These are phyloP conservation scores for Catocala sponsa DNA, from an alignment of 2,888 invertebrate species.

Conservation along the genomic window DNA sequence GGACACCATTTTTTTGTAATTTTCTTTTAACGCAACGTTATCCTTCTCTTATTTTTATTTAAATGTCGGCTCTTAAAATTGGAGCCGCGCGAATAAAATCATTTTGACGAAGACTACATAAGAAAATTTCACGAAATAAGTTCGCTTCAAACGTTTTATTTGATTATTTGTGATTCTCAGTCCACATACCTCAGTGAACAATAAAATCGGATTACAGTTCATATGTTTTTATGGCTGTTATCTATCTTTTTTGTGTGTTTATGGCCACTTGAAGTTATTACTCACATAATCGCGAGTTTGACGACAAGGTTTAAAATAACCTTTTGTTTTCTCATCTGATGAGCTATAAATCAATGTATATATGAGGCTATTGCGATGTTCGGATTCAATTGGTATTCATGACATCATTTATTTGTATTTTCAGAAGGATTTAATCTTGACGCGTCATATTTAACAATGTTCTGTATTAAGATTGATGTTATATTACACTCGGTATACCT, in stretches of 20 bases:
- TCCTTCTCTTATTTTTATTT: conserved; percentile 40
- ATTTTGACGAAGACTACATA: conserved; percentile 41
- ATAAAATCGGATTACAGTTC: conserved; percentile 62
- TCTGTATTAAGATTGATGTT: conserved; percentile 40
- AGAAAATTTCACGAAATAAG: conserved; percentile 37
- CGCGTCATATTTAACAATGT: conserved; percentile 28
- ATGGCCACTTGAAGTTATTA: too few species aligned
- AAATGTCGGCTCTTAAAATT: conserved; percentile 41
- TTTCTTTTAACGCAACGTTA: conserved; percentile 32
- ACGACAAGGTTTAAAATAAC: too few species aligned
- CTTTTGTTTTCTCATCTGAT: conserved; percentile 24
- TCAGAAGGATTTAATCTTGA: conserved; percentile 13
- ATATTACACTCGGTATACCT: conserved; percentile 38
- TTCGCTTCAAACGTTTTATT: conserved; percentile 30
- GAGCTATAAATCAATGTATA: conserved; percentile 8
- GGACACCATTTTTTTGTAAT: conserved; percentile 33
- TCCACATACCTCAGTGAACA: conserved; percentile 43
- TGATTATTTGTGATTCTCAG: conserved; percentile 28
- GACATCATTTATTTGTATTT: conserved; percentile 17
- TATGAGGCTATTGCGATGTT: conserved; percentile 6
- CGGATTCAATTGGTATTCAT: conserved; percentile 23
- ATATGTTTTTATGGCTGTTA: conserved; percentile 66
- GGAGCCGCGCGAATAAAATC: conserved; percentile 41
- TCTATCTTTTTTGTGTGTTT: conserved; percentile 61
- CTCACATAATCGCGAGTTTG: too few species aligned